phyloP scores from a whole-genome alignment of 2,113 vertebrate species.

The Oceanodroma tethys region DNA sequence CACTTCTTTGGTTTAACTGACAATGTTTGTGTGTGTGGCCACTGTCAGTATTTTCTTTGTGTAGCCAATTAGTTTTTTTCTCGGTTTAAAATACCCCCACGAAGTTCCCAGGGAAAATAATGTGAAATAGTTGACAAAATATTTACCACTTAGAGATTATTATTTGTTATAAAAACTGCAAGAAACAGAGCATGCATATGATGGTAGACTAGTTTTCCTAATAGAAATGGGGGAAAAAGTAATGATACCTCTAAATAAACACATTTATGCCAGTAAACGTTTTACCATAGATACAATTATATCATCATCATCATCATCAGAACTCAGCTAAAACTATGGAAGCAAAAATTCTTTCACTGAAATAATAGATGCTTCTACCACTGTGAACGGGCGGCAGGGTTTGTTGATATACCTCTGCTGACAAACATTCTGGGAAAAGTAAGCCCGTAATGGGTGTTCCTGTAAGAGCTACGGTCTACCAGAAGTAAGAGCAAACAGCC shows the following conservation, averaged over 20 bases:
- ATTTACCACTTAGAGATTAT: neutral
- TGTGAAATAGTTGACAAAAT: neutral
- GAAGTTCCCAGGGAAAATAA: neutral
- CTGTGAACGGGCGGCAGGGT: neutral
- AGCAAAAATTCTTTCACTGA: neutral
- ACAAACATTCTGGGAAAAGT: neutral
- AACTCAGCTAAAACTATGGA: neutral
- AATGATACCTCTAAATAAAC: neutral
- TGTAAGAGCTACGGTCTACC: neutral
- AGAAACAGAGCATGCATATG: neutral
- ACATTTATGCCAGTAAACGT: neutral
- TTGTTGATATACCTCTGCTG: neutral
- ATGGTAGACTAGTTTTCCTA: neutral
- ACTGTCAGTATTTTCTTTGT: neutral
- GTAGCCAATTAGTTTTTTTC: neutral
- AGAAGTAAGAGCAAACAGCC: neutral
- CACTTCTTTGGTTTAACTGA: neutral
- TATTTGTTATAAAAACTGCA: neutral
- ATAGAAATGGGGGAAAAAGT: neutral
- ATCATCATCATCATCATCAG: neutral
- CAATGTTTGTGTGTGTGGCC: neutral
- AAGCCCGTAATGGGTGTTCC: rapidly evolving
- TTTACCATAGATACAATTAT: neutral
- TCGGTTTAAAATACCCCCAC: neutral
- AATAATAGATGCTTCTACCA: neutral